Base-by-base conservation (phyloP, 2,113 vertebrate genomes). In the Stigmatopora argus region DNA sequence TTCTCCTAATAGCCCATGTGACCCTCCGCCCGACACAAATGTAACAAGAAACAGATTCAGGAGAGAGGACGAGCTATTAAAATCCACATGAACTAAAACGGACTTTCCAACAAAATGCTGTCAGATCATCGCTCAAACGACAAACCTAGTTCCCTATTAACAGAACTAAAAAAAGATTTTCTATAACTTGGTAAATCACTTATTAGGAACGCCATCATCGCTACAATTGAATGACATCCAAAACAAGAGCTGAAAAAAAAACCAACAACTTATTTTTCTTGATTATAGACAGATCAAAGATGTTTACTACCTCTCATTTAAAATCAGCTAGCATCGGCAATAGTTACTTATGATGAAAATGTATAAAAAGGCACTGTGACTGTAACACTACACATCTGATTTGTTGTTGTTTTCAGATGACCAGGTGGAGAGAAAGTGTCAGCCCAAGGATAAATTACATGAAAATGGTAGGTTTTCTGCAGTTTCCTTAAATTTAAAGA, bases 341-440 rank as follows among this genome's bases (percentile, higher is more conserved):
- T 3, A 19, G 9, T 52, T 52, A 52, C n/a, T 19, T 21, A 19
- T 19, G 23, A 26, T 23, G 53, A 65, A 12, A 2, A 44, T 10
- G 68, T 49, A 18, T 49, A 31, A 69, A 69, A 8, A 5, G 19
- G 63, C 41, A n/a, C 3, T 13, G 21, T 53, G 21, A 12, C 4
- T 13, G 11, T 23, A 4, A 26, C 51, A 53, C 9, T 5, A 26
- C 19, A 53, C 9, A 4, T 70, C 7, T 67, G 34, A n/a, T 56
- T 3, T 35, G 9, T 59, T 15, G 19, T 12, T n/a, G 10, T 41
- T 2, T 60, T 56, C 62, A 89, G 86, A 84, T 67, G 86, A 88
- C 56, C 78, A 85, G 66, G 65, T 76, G 0, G 84, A 87, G 56
- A 87, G 84, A 82, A 78, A 79, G 70, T 88, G 84, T 85, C 64